Evolutionary conservation across 2,888 invertebrate species (phyloP), one percentile per base, ranked within the genome.

Genomic region (Piscicola geometra): DNA sequence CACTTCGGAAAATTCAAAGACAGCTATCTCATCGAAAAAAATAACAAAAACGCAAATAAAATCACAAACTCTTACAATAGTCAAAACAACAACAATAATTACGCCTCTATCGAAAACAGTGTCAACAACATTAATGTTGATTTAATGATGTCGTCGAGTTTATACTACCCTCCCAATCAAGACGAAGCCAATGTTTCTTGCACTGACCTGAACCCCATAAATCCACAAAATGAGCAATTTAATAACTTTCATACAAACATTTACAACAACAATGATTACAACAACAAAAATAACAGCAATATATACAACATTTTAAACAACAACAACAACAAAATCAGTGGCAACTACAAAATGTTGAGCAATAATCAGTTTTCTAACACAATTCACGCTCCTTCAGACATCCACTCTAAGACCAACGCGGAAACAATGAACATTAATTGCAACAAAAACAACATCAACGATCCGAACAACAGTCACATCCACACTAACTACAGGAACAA

Each of bases 281-380:
- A 35, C 67, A 67, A 35, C 35, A 35, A 18, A 25, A 28, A 15
- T 12, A 32, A 67, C 33, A 25, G 18, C 28, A 67, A 67, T 30
- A 32, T 67, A 32, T 35, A 33, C 67, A 33, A 67, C 67, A 30
- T 35, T 67, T 30, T 35, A 67, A 32, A 30, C 35, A 67, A 67
- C 33, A 32, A n/a, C 28, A 15, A 25, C 67, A 35, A 18, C 28
- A 32, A 67, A 32, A 67, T 12, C 33, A 67, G 30, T 32, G 30
- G 30, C 67, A 9, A 35, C 67, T 35, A 5, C 67, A 67, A 67
- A 15, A 67, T 28, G 5, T 2, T 67, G 15, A 56, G n/a, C 60
- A 56, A 56, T 21, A 3, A 56, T 21, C n/a, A 9, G 3, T 41
- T 41, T 15, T 56, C 60, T 9, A 56, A 56, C n/a, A 56, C 60